Conservation (phyloP, 2,113 vertebrate species). For the Larimichthys polyactis region DNA sequence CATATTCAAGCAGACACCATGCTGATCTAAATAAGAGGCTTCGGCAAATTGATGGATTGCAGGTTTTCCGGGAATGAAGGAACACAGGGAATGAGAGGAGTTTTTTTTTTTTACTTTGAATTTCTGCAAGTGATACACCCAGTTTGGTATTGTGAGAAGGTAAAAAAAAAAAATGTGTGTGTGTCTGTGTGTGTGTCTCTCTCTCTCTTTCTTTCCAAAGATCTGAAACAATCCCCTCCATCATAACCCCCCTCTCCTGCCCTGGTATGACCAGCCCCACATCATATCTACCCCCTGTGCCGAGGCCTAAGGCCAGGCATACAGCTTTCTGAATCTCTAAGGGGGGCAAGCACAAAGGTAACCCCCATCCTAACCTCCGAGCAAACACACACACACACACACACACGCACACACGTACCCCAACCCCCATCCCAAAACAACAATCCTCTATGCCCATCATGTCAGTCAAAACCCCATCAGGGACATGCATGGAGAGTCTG, state of each 20-base stretch:
- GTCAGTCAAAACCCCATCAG: conserved; percentile 83
- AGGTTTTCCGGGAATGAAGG: conserved; percentile 71
- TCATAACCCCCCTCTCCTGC: conserved; percentile 30
- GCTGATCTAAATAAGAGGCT: conserved; percentile 80
- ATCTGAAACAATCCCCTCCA: conserved; percentile 51
- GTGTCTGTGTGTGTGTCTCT: conserved; percentile 39
- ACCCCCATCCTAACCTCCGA: conserved; percentile 69
- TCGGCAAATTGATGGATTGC: conserved; percentile 76
- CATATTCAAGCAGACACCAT: conserved; percentile 77
- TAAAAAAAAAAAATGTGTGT: conserved; percentile 24
- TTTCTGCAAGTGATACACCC: conserved; percentile 61
- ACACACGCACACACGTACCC: conserved; percentile 38
- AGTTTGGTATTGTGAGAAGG: conserved; percentile 39
- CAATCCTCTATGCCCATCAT: conserved; percentile 79
- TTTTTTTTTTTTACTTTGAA: conserved; percentile 40
- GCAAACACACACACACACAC: conserved; percentile 57
- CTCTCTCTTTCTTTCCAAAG: conserved; percentile 38
- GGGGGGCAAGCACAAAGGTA: conserved; percentile 79
- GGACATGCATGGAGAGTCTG: conserved; percentile 82
- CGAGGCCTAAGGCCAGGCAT: conserved; percentile 77
- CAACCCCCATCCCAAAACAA: conserved; percentile 78
- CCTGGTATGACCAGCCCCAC: conserved; percentile 66
- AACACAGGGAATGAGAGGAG: conserved; percentile 44
- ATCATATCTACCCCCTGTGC: conserved; percentile 79
- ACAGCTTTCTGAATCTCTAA: conserved; percentile 79